Conservation (phyloP, 2,113 vertebrate species). For the Barbus barbus region DNA sequence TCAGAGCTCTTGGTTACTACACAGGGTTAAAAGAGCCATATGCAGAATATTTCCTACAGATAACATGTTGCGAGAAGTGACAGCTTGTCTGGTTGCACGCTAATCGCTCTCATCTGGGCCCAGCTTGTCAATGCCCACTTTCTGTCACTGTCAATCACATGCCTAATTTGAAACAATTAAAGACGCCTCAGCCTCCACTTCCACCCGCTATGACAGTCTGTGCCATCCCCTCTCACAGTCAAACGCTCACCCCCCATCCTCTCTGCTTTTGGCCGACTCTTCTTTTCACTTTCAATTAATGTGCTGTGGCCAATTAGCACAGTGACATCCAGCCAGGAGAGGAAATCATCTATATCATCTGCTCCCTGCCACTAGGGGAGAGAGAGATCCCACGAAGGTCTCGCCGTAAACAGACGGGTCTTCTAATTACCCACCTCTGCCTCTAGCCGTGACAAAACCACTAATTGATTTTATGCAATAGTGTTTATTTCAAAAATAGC, state of each 20-base stretch:
- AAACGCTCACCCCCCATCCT: not conserved
- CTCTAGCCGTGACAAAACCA: conserved; percentile 82
- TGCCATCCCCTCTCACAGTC: not conserved
- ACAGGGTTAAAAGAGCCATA: conserved; percentile 60
- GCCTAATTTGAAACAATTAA: conserved; percentile 80
- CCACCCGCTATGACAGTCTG: not conserved
- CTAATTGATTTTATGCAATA: conserved; percentile 93
- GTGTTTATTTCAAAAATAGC: conserved; percentile 86
- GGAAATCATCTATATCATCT: conserved; percentile 87
- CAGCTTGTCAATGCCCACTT: conserved; percentile 78
- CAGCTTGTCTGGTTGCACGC: conserved; percentile 81
- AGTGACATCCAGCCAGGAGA: conserved; percentile 80
- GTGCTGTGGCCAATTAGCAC: conserved; percentile 81
- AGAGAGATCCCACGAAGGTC: conserved; percentile 9
- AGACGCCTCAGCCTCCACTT: not conserved
- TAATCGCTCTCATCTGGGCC: conserved; percentile 77
- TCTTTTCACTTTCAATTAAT: conserved; percentile 76
- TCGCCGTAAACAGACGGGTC: conserved; percentile 23
- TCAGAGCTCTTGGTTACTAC: conserved; percentile 32
- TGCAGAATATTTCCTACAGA: conserved; percentile 57
- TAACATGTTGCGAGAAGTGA: conserved; percentile 77
- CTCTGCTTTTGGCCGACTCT: conserved; percentile 38
- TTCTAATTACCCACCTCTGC: conserved; percentile 68
- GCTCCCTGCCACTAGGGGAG: conserved; percentile 80
- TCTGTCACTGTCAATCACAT: conserved; percentile 82